Evolutionary conservation across 2,888 invertebrate species (phyloP), one percentile per base, ranked within the genome.

Genomic region (Plebejus anna): DNA sequence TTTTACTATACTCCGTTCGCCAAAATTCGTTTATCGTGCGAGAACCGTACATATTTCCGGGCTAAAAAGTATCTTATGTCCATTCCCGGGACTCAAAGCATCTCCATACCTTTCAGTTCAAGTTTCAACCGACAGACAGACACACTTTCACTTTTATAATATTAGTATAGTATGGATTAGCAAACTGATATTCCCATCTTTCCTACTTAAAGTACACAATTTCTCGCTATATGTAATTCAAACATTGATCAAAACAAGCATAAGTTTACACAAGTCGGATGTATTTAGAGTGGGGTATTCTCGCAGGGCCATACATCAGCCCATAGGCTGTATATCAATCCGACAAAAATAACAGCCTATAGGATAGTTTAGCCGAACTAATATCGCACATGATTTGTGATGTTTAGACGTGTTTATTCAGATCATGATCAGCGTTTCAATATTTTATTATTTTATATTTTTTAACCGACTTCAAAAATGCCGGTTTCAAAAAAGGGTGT

Each of bases 321-420:
- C 86, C 77, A 79, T 79, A 80, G 83, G 83, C 83, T 84, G 90
- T 92, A 91, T 90, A 91, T 91, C 92, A 91, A 90, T 90, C 89
- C 84, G 70, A 78, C 80, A 84, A 83, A 85, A 87, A 88, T 87
- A 88, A 87, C 86, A 85, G 85, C 84, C 83, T 82, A 85, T 85
- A 88, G 87, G 84, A 89, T 90, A 90, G 90, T 90, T 90, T 87
- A 88, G 83, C 84, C 84, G 84, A 85, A 86, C 83, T 55, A 73
- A 73, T 73, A 73, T 55, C 32, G 51, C 11, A 70, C 47, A 77
- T 78, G 78, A 78, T 78, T 78, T 80, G 77, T 79, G 76, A 75
- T 59, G 42, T 78, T 71, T 38, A 76, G 76, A 66, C 66, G 22
- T 66, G 66, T 66, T 66, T 13, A 36, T 32, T 13, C 3, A 13